Evolutionary conservation across 2,888 invertebrate genomes (phyloP), one percentile per base, ranked within the genome.

Genomic region (Crematogaster levior): DNA sequence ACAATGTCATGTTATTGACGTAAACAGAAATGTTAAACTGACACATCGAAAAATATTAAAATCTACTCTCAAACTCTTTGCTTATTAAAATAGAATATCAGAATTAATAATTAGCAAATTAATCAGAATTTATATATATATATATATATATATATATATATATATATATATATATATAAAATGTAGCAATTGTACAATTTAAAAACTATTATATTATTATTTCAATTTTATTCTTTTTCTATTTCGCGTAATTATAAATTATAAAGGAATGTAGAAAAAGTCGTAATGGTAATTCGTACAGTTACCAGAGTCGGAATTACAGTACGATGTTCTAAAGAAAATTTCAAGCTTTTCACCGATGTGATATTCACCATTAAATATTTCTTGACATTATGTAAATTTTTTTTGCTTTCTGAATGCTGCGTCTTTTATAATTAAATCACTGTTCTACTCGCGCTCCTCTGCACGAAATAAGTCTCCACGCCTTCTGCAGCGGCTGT

Each of bases 361-460:
- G 40, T 40, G 30, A 40, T 66, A 79, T 79, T 79, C 68, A 77
- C 7, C 37, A 12, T 34, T 24, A 51, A 75, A 65, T 63, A 30
- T 68, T 77, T 68, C 40, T 56, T 46, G 43, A 79, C 34, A 56
- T 79, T 68, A 79, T 56, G 43, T 24, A 79, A 58, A 79, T 68
- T 79, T 51, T 65, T 79, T 56, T 30, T 30, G 30, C 53, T 10
- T 21, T 43, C 70, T 40, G 30, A 37, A 34, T 43, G 34, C 21
- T 12, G 18, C 18, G 34, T 21, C 30, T 77, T 56, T 43, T 43
- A 79, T 77, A 79, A 79, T 79, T 79, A 79, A 79, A 79, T 77
- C 43, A 21, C 56, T 46, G 43, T 43, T 18, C 70, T 51, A 66
- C 24, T 48, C 48, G 51, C 48, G 37, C 66, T 37, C 27, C 40